phyloP scores from a whole-genome alignment of 2,113 vertebrate species.

The Struthidea cinerea region DNA sequence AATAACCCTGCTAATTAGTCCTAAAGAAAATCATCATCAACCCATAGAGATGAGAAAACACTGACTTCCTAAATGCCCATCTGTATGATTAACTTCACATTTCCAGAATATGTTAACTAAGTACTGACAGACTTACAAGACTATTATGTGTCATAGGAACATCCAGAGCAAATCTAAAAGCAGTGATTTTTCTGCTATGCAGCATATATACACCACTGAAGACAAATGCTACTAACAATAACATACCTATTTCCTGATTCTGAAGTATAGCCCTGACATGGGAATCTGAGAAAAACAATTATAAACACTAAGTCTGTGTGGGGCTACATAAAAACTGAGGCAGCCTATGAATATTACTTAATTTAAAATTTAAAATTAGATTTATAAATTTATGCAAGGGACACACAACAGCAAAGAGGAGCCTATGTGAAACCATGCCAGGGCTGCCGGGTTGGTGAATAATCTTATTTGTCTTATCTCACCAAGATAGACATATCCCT shows the following conservation, averaged over 20 bases:
- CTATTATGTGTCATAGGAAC: not conserved
- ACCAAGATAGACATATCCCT: not conserved
- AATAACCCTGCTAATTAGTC: slow-evolving; percentile 75
- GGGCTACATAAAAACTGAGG: not conserved
- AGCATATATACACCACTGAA: not conserved
- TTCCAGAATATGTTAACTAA: not conserved
- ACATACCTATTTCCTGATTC: not conserved
- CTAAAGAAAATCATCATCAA: slow-evolving; percentile 66
- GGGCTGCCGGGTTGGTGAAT: not conserved
- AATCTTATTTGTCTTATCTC: not conserved
- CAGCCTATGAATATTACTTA: not conserved
- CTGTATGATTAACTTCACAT: slow-evolving; percentile 15
- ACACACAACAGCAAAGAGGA: not conserved
- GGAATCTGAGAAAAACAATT: not conserved
- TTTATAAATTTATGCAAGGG: not conserved
- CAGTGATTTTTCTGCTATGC: not conserved
- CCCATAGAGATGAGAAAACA: slow-evolving; percentile 37
- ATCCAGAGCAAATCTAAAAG: not conserved
- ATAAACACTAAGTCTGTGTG: not conserved
- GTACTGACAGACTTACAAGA: not conserved
- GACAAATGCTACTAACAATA: not conserved
- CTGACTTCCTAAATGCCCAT: slow-evolving; percentile 48
- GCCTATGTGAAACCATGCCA: not conserved
- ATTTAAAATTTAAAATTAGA: too few species aligned
- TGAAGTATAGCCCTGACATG: not conserved